A percentile compares a stretch with the other conserved stretches of the same genome.
Conservation (phyloP, 2,113 vertebrate species). For the Gobio gobio region DNA sequence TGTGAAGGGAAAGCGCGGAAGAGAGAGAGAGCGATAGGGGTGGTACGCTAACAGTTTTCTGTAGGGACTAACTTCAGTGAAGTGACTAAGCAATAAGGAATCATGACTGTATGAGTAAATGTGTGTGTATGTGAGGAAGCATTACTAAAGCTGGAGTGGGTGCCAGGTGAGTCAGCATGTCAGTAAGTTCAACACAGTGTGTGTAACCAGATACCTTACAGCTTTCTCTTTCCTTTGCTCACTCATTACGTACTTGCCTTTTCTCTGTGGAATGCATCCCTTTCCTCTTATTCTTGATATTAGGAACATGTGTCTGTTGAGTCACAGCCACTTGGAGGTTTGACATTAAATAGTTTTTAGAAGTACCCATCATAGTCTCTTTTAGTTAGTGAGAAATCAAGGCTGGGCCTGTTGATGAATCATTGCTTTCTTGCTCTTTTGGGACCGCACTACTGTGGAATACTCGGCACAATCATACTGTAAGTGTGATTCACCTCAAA, state of each 20-base stretch:
- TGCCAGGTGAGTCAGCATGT: conserved; percentile 59
- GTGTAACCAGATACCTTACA: conserved; percentile 46
- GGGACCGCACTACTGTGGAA: neutral
- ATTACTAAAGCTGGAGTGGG: conserved; percentile 47
- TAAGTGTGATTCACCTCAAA: neutral
- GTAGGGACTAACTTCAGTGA: conserved; percentile 19
- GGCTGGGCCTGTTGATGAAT: conserved; percentile 20
- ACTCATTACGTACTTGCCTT: conserved; percentile 31
- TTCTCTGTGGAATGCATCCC: conserved; percentile 39
- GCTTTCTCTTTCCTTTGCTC: conserved; percentile 2
- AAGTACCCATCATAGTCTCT: neutral
- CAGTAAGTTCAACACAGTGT: conserved; percentile 38
- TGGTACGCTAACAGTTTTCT: conserved; percentile 16
- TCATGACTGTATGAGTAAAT: conserved; percentile 3
- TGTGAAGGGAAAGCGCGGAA: neutral
- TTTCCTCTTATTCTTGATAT: conserved; percentile 13
- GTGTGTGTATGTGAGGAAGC: conserved; percentile 21
- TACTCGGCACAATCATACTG: neutral
- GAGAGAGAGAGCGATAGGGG: neutral
- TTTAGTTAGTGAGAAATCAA: conserved; percentile 27
- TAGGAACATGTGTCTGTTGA: conserved; percentile 46
- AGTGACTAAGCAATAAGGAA: conserved; percentile 47
- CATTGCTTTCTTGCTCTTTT: conserved; percentile 5
- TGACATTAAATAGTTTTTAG: conserved; percentile 31
- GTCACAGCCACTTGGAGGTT: conserved; percentile 26